phyloP scores from a whole-genome alignment of 1,140 invertebrate species.

The Drosophila parabipectinata region DNA sequence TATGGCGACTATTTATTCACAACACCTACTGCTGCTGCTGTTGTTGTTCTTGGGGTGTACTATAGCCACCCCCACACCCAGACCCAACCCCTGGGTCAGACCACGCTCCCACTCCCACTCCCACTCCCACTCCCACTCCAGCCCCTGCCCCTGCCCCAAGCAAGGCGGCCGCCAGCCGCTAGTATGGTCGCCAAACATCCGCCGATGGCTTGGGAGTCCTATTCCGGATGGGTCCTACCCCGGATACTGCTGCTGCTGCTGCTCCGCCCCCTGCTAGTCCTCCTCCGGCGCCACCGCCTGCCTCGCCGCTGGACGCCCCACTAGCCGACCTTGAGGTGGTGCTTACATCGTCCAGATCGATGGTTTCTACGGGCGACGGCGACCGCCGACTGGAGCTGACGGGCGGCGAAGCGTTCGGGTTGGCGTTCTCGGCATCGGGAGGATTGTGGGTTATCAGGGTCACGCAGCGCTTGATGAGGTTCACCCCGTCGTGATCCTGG shows the following conservation, averaged over 20 bases:
- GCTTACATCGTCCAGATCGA: slow-evolving; percentile 79
- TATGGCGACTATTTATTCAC: slow-evolving; percentile 54
- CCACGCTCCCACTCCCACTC: not conserved
- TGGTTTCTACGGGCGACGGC: slow-evolving; percentile 77
- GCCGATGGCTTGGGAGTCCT: slow-evolving; percentile 77
- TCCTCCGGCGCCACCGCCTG: not conserved
- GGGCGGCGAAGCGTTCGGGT: slow-evolving; percentile 79
- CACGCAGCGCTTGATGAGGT: slow-evolving; percentile 77
- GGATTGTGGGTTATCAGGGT: slow-evolving; percentile 80
- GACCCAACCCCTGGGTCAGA: not conserved
- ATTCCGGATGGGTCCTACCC: slow-evolving; percentile 71
- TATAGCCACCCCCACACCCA: not conserved
- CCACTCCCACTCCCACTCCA: not conserved
- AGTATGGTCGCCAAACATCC: slow-evolving; percentile 84
- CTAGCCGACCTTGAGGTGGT: slow-evolving; percentile 74
- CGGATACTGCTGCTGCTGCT: slow-evolving; percentile 12
- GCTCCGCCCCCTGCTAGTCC: slow-evolving; percentile 15
- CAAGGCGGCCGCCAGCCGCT: slow-evolving; percentile 82
- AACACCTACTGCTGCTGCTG: slow-evolving; percentile 21
- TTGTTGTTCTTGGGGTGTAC: not conserved
- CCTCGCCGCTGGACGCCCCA: slow-evolving; percentile 42
- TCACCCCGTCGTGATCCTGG: slow-evolving; percentile 58
- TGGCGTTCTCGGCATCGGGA: slow-evolving; percentile 74
- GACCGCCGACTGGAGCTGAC: slow-evolving; percentile 78
- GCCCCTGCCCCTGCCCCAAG: slow-evolving; percentile 45